Evolutionary conservation across 2,888 invertebrate genomes (phyloP).

Genomic region (Heliconius charithonia): DNA sequence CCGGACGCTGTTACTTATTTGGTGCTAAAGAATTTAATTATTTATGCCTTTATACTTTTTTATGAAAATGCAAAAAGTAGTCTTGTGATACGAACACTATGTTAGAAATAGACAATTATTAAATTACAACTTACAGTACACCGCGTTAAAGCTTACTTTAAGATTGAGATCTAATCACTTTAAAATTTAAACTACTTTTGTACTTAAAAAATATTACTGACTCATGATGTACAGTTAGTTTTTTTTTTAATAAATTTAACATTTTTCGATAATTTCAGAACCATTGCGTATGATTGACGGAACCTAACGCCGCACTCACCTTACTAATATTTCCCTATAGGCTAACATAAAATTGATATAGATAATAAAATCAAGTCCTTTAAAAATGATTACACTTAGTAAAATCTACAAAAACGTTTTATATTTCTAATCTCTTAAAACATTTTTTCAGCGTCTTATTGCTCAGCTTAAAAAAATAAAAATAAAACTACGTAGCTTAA

Average conservation of each 20-base stretch:
- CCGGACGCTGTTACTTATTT: conserved; percentile 13
- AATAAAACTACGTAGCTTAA: background rate
- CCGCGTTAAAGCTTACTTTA: background rate
- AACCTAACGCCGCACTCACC: background rate
- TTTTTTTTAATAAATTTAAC: background rate
- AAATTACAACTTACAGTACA: background rate
- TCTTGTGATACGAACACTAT: background rate
- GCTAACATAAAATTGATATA: background rate
- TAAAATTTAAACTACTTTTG: no score
- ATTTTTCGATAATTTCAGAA: background rate
- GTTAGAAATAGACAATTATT: background rate
- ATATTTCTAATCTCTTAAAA: background rate
- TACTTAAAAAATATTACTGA: background rate
- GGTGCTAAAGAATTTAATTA: conserved; percentile 1
- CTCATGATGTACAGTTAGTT: background rate
- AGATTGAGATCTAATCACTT: no score
- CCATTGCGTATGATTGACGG: background rate
- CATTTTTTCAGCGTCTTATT: background rate
- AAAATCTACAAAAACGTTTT: background rate
- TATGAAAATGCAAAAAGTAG: background rate
- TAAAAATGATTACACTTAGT: background rate
- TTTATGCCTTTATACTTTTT: background rate
- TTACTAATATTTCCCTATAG: background rate
- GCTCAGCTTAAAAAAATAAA: background rate
- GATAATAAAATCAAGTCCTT: background rate